phyloP scores from a whole-genome alignment of 2,888 invertebrate species.

The Leptopilina syphax region DNA sequence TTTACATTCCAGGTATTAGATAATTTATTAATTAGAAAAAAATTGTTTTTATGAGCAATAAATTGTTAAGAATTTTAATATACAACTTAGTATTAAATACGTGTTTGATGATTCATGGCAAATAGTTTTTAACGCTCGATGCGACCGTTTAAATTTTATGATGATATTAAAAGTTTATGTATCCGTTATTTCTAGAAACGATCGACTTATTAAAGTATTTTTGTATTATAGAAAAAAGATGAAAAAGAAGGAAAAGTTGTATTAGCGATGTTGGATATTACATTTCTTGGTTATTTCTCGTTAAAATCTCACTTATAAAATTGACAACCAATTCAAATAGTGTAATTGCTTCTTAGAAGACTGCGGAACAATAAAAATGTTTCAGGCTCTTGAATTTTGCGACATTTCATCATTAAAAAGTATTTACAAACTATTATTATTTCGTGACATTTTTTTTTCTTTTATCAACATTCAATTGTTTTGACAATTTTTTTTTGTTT shows the following conservation, averaged over 20 bases:
- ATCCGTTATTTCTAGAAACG: slow-evolving; percentile 38
- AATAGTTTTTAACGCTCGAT: slow-evolving; percentile 20
- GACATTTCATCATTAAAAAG: not conserved
- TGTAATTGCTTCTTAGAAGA: slow-evolving; percentile 25
- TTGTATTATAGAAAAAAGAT: not conserved
- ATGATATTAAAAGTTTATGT: slow-evolving; percentile 27
- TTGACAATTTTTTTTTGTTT: too few relatives aligned
- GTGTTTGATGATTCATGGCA: slow-evolving; percentile 20
- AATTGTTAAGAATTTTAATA: slow-evolving; percentile 5
- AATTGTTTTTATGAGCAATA: not conserved
- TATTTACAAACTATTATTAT: too few relatives aligned
- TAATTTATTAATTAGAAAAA: too few relatives aligned
- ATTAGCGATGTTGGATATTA: slow-evolving; percentile 15
- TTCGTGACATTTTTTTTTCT: too few relatives aligned
- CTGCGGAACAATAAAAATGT: slow-evolving; percentile 11
- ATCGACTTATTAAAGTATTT: slow-evolving; percentile 29
- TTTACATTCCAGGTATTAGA: too few relatives aligned
- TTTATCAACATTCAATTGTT: too few relatives aligned
- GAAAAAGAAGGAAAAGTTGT: not conserved
- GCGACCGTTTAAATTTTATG: slow-evolving; percentile 21
- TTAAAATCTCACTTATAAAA: slow-evolving; percentile 23
- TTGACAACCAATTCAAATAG: slow-evolving; percentile 27
- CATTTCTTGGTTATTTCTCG: slow-evolving; percentile 27
- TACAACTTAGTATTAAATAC: slow-evolving; percentile 13
- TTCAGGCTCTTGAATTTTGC: not conserved